Conservation (phyloP, 2,113 vertebrate genomes). For the Fukomys damarensis region DNA sequence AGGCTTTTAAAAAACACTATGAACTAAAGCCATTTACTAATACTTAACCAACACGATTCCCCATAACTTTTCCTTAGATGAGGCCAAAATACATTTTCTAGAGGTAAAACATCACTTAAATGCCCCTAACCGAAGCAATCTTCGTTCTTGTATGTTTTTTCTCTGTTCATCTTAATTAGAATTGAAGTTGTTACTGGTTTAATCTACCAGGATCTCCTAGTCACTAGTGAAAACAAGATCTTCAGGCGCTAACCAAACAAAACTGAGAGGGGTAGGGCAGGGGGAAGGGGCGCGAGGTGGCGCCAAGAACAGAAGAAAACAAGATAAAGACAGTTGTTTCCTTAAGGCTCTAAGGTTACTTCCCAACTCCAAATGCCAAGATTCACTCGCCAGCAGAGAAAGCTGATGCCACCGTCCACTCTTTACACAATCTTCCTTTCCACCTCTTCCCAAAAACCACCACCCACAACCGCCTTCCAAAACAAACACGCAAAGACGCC, state of each 20-base stretch:
- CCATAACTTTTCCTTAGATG: conserved; percentile 1
- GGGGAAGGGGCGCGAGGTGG: conserved; percentile 58
- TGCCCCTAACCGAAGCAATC: neutral
- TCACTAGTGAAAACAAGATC: neutral
- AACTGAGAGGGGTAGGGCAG: neutral
- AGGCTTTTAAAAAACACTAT: neutral
- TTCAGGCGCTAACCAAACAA: neutral
- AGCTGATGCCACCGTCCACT: neutral
- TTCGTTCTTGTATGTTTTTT: neutral
- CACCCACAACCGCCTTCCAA: neutral
- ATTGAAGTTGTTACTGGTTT: neutral
- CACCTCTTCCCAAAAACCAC: neutral
- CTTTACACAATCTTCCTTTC: neutral
- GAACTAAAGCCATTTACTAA: neutral
- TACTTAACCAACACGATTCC: neutral
- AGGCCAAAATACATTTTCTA: neutral
- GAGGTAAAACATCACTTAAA: neutral
- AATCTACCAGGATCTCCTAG: neutral
- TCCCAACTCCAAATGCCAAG: conserved; percentile 51
- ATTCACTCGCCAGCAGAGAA: neutral
- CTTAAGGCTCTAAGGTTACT: neutral
- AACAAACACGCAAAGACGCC: neutral
- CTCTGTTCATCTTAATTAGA: neutral
- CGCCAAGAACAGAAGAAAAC: conserved; percentile 57
- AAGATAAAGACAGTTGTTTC: conserved; percentile 25